Evolutionary conservation across 2,797 vertebrate genomes (phyloP), one percentile per base, ranked within the genome.

Genomic region (Rallus crepitans): DNA sequence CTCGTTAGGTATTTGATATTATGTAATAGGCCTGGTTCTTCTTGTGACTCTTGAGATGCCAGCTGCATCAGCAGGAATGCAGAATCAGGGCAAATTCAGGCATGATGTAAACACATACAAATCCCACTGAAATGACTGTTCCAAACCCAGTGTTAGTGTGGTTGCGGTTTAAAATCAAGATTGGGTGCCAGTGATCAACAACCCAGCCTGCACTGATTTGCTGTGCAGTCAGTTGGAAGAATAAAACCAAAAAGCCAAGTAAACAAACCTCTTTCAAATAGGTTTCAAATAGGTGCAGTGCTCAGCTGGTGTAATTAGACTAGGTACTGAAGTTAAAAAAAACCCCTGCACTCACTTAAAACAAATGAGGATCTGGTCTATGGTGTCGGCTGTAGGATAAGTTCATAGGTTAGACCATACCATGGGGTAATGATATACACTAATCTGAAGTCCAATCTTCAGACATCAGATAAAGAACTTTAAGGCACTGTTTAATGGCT

Each of bases 381-480:
- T 12, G 33, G 53, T 89, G 64, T 86, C 88, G 91, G n/a, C 80
- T 78, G 48, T 80, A 86, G 82, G 30, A 5, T 53, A 93, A 93
- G 70, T 95, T 95, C 90, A 95, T 88, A 92, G 82, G 89, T 93
- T 96, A 92, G 84, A 89, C 63, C 45, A 28, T 92, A 92, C 50
- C 53, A 8, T 3, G 4, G 59, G 68, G 89, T 95, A 96, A 95
- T 69, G 78, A 87, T 93, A 90, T 5, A 61, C 21, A 33, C 66
- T 93, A 83, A 94, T 82, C 83, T 95, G 76, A 81, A 95, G 82
- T 57, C 82, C 30, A 64, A 64, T 91, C 94, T 96, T 92, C 88
- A 96, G 94, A 93, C 92, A 72, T 87, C 85, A 96, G 92, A 96
- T 96, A 96, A 96, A 91, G 82, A 91, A 89, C 82, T 91, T 90